Evolutionary conservation across 2,797 vertebrate species (phyloP).

Genomic region (Cheirogaleus major): DNA sequence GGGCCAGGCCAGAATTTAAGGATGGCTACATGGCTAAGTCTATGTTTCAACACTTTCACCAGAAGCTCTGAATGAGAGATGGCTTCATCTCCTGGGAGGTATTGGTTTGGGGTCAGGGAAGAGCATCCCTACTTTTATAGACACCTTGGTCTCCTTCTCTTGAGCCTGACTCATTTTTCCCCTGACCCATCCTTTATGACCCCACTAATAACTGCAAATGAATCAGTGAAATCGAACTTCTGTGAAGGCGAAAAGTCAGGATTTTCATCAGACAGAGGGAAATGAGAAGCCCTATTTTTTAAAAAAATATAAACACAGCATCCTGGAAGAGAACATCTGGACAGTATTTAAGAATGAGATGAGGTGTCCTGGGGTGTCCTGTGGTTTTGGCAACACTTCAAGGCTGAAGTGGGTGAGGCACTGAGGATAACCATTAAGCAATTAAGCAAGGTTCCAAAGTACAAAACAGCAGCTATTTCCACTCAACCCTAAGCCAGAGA

Average conservation of each 20-base stretch:
- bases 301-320: neutral
- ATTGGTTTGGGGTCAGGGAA: neutral
- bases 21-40: neutral
- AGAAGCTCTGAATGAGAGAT: constrained; percentile 11
- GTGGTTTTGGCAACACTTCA: neutral
- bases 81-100: constrained; percentile 32
- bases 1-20: constrained; percentile 44
- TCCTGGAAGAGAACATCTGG: neutral
- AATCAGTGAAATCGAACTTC: neutral
- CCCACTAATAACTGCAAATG: neutral
- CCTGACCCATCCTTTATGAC: neutral
- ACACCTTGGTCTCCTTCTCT: neutral
- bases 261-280: neutral
- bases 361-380: neutral
- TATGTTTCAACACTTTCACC: constrained; percentile 60
- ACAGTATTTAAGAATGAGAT: neutral
- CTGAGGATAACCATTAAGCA: neutral
- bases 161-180: neutral
- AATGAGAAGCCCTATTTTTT: neutral
- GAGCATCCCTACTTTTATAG: neutral
- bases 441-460: neutral
- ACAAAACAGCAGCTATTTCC: constrained; percentile 14
- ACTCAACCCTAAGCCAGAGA: neutral
- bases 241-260: neutral
- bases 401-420: neutral